Evolutionary conservation across 2,113 vertebrate genomes (phyloP), one percentile per base, ranked within the genome.

Genomic region (Rhinolophus ferrumequinum): DNA sequence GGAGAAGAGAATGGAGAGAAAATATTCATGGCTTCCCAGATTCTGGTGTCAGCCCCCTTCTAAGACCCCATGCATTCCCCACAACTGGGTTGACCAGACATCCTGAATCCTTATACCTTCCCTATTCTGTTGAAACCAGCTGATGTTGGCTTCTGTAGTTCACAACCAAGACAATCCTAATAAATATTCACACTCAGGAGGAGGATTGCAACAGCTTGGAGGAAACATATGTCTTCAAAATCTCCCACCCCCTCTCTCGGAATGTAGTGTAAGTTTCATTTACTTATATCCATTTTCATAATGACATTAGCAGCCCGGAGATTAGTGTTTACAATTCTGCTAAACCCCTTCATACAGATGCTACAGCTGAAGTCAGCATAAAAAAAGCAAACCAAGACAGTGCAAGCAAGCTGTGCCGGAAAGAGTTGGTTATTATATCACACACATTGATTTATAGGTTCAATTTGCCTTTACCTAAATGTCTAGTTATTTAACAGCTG

Each of bases 401-500:
- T 92, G 77, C 7, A 5, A 90, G 77, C 96, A 98, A 96, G 94
- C 64, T 95, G 88, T 93, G 89, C 69, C 4, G 22, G 92, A 97
- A 98, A 73, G 89, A 80, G 67, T 72, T 95, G 76, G 94, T 98
- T 98, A 98, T 98, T 98, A 94, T 98, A 98, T 96, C 93, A 96
- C 38, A 96, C 44, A 41, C 96, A 97, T 98, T 98, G 97, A 98
- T 98, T 97, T 98, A 98, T 98, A 98, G 94, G 97, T 98, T 98
- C 21, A 8, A 92, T 98, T 98, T 88, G 89, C 94, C 96, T 98
- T 98, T 97, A 98, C 95, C 97, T 98, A 98, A 98, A 98, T 98
- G 98, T 98, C 97, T 98, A 96, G 97, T 98, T 98, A 98, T 98
- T 98, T 98, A 98, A 98, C 98, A 98, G 98, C 97, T 98, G 98